A percentile compares a stretch with the other conserved stretches of the same genome.
Evolutionary conservation across 1,140 invertebrate genomes (phyloP).

Genomic region (Drosophila rufa): DNA sequence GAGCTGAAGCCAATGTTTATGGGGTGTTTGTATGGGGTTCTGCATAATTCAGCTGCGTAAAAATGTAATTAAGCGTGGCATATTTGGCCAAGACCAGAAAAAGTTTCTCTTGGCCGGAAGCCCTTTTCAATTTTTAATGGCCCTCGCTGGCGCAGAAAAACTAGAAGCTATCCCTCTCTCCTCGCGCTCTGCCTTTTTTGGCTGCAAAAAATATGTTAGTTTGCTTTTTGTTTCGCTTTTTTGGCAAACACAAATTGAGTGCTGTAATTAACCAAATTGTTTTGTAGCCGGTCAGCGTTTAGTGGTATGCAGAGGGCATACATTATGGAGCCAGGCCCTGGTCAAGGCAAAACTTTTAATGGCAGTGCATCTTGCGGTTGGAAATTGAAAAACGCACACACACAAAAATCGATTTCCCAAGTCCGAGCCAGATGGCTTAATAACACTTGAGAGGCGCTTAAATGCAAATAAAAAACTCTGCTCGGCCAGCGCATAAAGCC

Average conservation of each 20-base stretch:
- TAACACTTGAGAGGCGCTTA: slow-evolving; percentile 53
- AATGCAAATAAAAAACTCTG: slow-evolving; percentile 29
- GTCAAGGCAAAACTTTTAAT: slow-evolving; percentile 31
- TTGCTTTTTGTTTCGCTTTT: slow-evolving; percentile 17
- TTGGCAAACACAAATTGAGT: slow-evolving; percentile 59
- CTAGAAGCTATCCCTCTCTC: slow-evolving; percentile 4
- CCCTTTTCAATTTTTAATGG: slow-evolving; percentile 73
- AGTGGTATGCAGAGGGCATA: slow-evolving; percentile 15
- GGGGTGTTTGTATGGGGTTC: slow-evolving; percentile 72
- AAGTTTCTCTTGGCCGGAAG: slow-evolving; percentile 42
- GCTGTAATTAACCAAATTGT: slow-evolving; percentile 71
- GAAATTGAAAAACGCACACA: slow-evolving; percentile 15
- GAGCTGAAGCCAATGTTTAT: slow-evolving; percentile 53
- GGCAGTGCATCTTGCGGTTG: slow-evolving; percentile 15
- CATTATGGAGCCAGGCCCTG: slow-evolving; percentile 7
- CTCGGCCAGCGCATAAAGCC: slow-evolving; percentile 10
- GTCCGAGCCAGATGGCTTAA: slow-evolving; percentile 23
- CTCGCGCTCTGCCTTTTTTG: background rate
- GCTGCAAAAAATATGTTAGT: slow-evolving; percentile 21
- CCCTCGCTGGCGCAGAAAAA: slow-evolving; percentile 35
- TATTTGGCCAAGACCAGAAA: slow-evolving; percentile 44
- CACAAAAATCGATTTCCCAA: slow-evolving; percentile 11
- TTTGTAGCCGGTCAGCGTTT: slow-evolving; percentile 52
- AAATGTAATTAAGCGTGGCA: slow-evolving; percentile 79
- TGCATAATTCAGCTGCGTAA: slow-evolving; percentile 78